Evolutionary conservation across 2,797 vertebrate species (phyloP).

Genomic region (Cirrhinus mrigala): DNA sequence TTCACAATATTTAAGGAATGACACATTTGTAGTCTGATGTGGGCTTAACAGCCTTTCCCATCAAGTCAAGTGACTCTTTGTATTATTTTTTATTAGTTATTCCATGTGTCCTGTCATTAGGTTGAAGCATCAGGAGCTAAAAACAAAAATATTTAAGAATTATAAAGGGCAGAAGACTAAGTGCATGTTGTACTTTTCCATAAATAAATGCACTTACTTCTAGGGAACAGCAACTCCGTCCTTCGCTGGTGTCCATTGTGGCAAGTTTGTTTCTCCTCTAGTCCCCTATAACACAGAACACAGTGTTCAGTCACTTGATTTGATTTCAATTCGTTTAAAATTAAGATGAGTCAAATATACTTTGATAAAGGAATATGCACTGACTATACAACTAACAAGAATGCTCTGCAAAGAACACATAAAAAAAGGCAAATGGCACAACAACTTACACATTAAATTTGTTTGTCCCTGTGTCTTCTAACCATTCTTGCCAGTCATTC

Average conservation of each 20-base stretch:
- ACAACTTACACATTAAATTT: constrained; percentile 62
- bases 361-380: background rate
- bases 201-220: constrained; percentile 64
- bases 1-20: background rate
- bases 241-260: constrained; percentile 66
- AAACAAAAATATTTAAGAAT: background rate
- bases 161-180: background rate
- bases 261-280: constrained; percentile 75
- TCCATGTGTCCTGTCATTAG: background rate
- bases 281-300: constrained; percentile 64
- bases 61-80: background rate
- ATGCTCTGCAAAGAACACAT: background rate
- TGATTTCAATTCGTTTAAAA: background rate
- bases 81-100: background rate
- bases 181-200: background rate
- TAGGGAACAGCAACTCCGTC: constrained; percentile 77
- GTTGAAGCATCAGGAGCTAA: constrained; percentile 8
- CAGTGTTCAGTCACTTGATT: background rate
- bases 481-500: constrained; percentile 76
- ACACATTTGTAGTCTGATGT: background rate
- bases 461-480: constrained; percentile 44
- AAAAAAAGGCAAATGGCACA: background rate
- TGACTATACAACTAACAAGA: background rate
- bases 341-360: background rate
- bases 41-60: background rate